Evolutionary conservation across 64 coral and sea anemone species (phyloP).

Genomic region (Porites australiensis): DNA sequence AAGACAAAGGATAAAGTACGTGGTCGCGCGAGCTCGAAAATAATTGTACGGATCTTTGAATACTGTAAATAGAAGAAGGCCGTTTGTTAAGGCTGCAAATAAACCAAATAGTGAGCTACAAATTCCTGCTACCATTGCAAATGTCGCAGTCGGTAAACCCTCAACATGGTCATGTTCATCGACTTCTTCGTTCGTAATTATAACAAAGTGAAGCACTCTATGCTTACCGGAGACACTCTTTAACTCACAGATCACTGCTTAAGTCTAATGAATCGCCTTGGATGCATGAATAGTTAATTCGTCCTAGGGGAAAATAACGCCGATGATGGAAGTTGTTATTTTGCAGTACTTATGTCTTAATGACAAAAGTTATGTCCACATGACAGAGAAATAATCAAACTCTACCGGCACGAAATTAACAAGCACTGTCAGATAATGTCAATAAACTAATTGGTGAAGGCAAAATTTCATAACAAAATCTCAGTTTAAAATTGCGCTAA

Average conservation of each 20-base stretch:
- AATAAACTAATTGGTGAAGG: neutral
- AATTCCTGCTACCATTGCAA: slow-evolving; percentile 44
- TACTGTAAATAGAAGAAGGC: slow-evolving; percentile 62
- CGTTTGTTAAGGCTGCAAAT: slow-evolving; percentile 45
- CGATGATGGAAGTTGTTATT: neutral
- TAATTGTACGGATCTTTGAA: slow-evolving; percentile 76
- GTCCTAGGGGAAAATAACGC: neutral
- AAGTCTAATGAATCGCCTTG: neutral
- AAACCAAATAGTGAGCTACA: slow-evolving; percentile 54
- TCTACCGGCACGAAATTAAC: neutral
- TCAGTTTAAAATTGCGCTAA: neutral
- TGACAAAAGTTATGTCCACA: too few relatives aligned
- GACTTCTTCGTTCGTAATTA: neutral
- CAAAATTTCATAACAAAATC: neutral
- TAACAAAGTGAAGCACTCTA: neutral
- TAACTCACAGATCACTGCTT: neutral
- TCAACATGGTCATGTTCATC: neutral
- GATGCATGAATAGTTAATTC: neutral
- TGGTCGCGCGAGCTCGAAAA: slow-evolving; percentile 59
- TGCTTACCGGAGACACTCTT: neutral
- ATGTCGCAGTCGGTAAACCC: neutral
- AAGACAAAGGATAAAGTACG: slow-evolving; percentile 64
- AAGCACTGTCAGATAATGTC: neutral
- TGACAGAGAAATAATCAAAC: neutral
- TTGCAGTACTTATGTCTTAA: too few relatives aligned